Evolutionary conservation across 2,113 vertebrate species (phyloP).

Genomic region (Castor canadensis): DNA sequence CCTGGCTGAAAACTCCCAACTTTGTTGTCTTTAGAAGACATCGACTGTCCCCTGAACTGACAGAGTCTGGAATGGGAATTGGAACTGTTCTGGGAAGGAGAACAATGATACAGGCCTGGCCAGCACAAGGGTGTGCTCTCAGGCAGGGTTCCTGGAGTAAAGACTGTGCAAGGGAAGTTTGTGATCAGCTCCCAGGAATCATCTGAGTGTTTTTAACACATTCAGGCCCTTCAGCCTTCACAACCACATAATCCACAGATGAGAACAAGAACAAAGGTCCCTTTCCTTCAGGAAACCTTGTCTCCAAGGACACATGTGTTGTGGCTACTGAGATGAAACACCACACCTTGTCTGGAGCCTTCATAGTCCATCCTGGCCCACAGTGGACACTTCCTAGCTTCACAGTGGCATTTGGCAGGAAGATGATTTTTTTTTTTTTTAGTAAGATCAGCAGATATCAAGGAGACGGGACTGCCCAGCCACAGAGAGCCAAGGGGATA

Average conservation of each 20-base stretch:
- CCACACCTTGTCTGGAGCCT: conserved; percentile 55
- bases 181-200: neutral
- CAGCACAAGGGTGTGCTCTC: neutral
- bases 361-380: conserved; percentile 50
- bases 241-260: neutral
- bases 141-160: neutral
- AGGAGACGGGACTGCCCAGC: conserved; percentile 35
- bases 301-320: neutral
- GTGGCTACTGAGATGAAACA: conserved; percentile 9
- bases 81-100: neutral
- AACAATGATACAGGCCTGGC: rapidly evolving
- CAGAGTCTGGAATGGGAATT: neutral
- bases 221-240: neutral
- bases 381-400: conserved; percentile 8
- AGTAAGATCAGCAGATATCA: neutral
- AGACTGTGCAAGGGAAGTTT: neutral
- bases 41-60: too few species aligned
- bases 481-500: neutral
- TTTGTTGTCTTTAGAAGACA: neutral
- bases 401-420: conserved; percentile 53
- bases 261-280: neutral
- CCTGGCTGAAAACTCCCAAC: neutral
- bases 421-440: conserved; percentile 38
- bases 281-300: conserved; percentile 7
- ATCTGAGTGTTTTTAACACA: conserved; percentile 55